These are phyloP conservation scores for Alethe castanea DNA, from an alignment of 2,113 vertebrate species.

Conservation along the genomic window DNA sequence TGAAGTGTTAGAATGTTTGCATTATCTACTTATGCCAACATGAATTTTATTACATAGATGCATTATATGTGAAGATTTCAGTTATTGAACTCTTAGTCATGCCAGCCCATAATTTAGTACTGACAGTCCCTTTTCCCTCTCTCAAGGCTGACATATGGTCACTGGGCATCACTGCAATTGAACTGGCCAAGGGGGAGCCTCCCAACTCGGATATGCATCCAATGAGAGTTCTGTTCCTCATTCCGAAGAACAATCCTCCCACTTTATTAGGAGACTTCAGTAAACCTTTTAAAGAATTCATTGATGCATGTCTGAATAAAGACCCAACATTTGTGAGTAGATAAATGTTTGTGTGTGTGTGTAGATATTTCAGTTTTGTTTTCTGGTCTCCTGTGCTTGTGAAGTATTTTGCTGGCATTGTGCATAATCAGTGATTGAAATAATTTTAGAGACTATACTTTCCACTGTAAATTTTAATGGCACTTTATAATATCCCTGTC, in stretches of 20 bases:
- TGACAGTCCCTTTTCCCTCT: not conserved
- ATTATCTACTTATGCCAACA: not conserved
- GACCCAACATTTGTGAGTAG: conserved; percentile 89
- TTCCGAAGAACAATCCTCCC: conserved; percentile 90
- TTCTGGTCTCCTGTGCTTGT: not conserved
- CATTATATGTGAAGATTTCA: not conserved
- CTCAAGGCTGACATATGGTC: conserved; percentile 95
- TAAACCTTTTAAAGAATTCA: conserved; percentile 93
- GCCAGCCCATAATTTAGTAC: not conserved
- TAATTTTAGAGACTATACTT: not conserved
- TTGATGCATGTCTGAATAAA: conserved; percentile 92
- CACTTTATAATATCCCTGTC: not conserved
- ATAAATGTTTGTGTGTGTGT: not conserved
- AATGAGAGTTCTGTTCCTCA: conserved; percentile 92
- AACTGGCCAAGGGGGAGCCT: conserved; percentile 91
- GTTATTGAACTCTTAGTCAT: not conserved
- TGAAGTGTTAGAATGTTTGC: not conserved
- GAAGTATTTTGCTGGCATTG: not conserved
- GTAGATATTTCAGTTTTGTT: not conserved
- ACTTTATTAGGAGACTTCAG: conserved; percentile 86
- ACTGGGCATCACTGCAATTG: conserved; percentile 91
- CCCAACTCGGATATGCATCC: conserved; percentile 93
- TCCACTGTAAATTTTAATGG: not conserved
- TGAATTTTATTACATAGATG: not conserved
- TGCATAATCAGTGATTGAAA: not conserved